A percentile compares a stretch with the other conserved stretches of the same genome.
Evolutionary conservation across 2,113 vertebrate species (phyloP).

Genomic region (Dicrurus megarhynchus): DNA sequence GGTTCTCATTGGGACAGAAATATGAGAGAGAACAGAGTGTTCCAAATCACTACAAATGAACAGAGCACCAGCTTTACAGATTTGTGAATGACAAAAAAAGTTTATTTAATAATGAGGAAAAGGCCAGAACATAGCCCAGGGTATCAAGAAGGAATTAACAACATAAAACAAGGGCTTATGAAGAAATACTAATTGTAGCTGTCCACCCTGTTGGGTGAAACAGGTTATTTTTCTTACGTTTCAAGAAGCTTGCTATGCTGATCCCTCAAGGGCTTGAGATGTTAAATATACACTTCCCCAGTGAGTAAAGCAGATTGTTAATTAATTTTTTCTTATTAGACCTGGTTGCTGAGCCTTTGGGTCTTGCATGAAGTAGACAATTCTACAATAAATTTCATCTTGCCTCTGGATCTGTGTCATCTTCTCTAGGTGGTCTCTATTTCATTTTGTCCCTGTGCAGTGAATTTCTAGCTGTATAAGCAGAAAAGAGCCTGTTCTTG

Average conservation of each 20-base stretch:
- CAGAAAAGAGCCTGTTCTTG: not conserved
- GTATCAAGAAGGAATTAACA: conserved; percentile 35
- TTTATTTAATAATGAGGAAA: conserved; percentile 46
- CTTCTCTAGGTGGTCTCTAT: not conserved
- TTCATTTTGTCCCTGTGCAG: not conserved
- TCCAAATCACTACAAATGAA: conserved; percentile 24
- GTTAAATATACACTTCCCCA: conserved; percentile 18
- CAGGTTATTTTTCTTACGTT: conserved; percentile 3
- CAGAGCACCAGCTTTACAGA: conserved; percentile 12
- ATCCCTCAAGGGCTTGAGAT: conserved; percentile 7
- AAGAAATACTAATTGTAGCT: conserved; percentile 47
- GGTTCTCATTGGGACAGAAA: conserved; percentile 40
- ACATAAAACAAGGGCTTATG: not conserved
- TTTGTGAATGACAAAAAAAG: conserved; percentile 18
- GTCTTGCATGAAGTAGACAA: not conserved
- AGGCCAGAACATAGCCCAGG: conserved; percentile 38
- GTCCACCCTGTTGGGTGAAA: not conserved
- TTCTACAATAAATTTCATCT: not conserved
- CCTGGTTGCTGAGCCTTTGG: not conserved
- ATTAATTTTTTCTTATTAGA: conserved; percentile 38
- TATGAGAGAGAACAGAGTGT: conserved; percentile 56
- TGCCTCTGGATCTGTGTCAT: not conserved
- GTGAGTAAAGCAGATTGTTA: conserved; percentile 35
- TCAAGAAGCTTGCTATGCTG: conserved; percentile 13
- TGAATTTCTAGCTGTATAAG: not conserved